These are phyloP conservation scores for Lepus oiostolus DNA, from an alignment of 2,797 vertebrate genomes.

Conservation along the genomic window DNA sequence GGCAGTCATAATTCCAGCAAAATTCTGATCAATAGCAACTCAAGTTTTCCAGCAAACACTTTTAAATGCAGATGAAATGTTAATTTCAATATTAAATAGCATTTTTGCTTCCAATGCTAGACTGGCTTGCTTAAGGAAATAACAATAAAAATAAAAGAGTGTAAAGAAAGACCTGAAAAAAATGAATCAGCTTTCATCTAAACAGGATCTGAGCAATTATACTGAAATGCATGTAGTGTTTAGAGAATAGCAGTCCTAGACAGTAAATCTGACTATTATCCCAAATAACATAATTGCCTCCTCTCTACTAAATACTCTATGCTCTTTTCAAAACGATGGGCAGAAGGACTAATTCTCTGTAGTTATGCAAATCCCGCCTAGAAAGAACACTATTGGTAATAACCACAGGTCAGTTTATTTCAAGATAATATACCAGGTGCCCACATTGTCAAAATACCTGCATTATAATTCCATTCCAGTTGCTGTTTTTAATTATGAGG, in stretches of 20 bases:
- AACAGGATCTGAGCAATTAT: conserved; percentile 80
- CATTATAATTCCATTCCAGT: conserved; percentile 71
- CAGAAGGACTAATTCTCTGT: conserved; percentile 72
- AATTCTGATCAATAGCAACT: conserved; percentile 24
- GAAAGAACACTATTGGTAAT: conserved; percentile 75
- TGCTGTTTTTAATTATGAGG: conserved; percentile 82
- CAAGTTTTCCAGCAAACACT: conserved; percentile 23
- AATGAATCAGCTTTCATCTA: conserved; percentile 77
- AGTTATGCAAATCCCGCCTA: conserved; percentile 78
- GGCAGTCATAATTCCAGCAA: background rate
- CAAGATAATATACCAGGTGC: conserved; percentile 80
- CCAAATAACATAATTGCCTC: conserved; percentile 83
- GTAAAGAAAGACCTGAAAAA: conserved; percentile 72
- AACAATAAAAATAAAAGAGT: background rate
- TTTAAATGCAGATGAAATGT: conserved; percentile 43
- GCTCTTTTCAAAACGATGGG: conserved; percentile 80
- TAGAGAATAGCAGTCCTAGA: conserved; percentile 79
- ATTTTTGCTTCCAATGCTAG: conserved; percentile 60
- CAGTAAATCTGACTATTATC: conserved; percentile 83
- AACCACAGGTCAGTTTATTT: conserved; percentile 80
- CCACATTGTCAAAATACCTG: conserved; percentile 80
- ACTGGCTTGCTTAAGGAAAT: conserved; percentile 24
- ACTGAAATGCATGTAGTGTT: conserved; percentile 78
- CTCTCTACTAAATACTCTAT: conserved; percentile 81
- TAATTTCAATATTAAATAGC: conserved; percentile 71